phyloP scores from a whole-genome alignment of 2,888 invertebrate genomes.

The Lomographa bimaculata region DNA sequence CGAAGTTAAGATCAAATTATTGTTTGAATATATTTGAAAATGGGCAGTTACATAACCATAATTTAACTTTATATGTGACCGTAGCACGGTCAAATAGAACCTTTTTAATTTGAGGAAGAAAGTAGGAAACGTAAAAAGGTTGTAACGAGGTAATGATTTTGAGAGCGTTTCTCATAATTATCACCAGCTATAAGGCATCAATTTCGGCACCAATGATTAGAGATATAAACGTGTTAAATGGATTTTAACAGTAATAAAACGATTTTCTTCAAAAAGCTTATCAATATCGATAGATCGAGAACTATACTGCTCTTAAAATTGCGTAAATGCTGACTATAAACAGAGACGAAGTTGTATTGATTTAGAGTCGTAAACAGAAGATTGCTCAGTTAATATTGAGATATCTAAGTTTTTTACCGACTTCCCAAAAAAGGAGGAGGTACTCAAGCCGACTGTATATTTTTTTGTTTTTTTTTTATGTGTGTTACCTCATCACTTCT shows the following conservation, averaged over 20 bases:
- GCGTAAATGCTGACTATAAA: slow-evolving; percentile 13
- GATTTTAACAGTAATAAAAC: slow-evolving; percentile 21
- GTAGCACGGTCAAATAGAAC: slow-evolving; percentile 8
- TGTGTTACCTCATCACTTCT: too few species aligned
- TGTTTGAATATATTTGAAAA: slow-evolving; percentile 11
- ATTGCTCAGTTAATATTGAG: background rate
- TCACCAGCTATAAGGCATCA: slow-evolving; percentile 7
- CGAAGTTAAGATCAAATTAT: slow-evolving; percentile 13
- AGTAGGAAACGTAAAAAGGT: too few species aligned
- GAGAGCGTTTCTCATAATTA: slow-evolving; percentile 19
- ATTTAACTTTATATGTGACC: slow-evolving; percentile 17
- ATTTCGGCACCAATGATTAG: slow-evolving; percentile 18
- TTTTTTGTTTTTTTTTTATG: too few species aligned
- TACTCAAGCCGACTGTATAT: too few species aligned
- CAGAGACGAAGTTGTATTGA: slow-evolving; percentile 5
- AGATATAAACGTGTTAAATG: slow-evolving; percentile 19
- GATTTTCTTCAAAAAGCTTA: slow-evolving; percentile 13
- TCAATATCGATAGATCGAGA: slow-evolving; percentile 6
- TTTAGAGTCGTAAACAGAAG: slow-evolving; percentile 8
- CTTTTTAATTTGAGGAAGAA: slow-evolving; percentile 17
- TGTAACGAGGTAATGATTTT: too few species aligned
- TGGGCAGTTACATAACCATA: slow-evolving; percentile 15
- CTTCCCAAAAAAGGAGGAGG: too few species aligned
- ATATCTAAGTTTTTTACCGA: too few species aligned
- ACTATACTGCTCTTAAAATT: slow-evolving; percentile 13